Percentiles rank a stretch among this genome's conserved stretches.
These are phyloP conservation scores for Heliocidaris tuberculata DNA, from an alignment of 35 echinoderm and acorn worm species.

Conservation along the genomic window DNA sequence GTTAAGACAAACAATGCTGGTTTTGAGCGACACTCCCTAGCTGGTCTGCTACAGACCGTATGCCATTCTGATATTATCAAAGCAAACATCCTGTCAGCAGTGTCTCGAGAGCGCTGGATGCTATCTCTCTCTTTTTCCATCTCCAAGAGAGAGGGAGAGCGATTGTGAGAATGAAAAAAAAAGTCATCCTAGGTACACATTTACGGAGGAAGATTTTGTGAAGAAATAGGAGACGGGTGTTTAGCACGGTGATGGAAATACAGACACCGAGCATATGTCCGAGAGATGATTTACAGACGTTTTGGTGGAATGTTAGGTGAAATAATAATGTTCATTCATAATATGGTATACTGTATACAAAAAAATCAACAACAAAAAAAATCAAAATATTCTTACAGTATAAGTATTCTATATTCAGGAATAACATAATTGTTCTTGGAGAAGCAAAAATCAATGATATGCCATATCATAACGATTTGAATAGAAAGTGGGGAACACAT, in stretches of 20 bases:
- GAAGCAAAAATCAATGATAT: too few relatives aligned
- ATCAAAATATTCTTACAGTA: too few relatives aligned
- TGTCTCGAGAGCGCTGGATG: background rate
- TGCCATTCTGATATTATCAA: conserved; percentile 41
- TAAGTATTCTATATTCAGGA: too few relatives aligned
- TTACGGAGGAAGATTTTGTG: background rate
- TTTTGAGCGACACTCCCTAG: background rate
- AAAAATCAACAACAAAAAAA: too few relatives aligned
- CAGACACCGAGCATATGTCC: conserved; percentile 29
- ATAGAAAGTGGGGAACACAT: too few relatives aligned
- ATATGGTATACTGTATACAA: too few relatives aligned
- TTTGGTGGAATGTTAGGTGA: background rate
- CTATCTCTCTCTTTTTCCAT: background rate
- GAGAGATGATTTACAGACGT: background rate
- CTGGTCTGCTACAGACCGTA: conserved; percentile 23
- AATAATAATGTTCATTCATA: too few relatives aligned
- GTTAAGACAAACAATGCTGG: conserved; percentile 10
- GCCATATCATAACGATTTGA: too few relatives aligned
- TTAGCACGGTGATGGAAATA: conserved; percentile 28
- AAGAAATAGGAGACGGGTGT: conserved; percentile 5
- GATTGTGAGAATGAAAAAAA: background rate
- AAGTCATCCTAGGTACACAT: background rate
- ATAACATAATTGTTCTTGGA: too few relatives aligned
- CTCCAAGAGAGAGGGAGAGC: background rate
- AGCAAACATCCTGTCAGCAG: conserved; percentile 36